These are phyloP conservation scores for Heliconius melpomene DNA, from an alignment of 1,140 invertebrate genomes.

Conservation along the genomic window DNA sequence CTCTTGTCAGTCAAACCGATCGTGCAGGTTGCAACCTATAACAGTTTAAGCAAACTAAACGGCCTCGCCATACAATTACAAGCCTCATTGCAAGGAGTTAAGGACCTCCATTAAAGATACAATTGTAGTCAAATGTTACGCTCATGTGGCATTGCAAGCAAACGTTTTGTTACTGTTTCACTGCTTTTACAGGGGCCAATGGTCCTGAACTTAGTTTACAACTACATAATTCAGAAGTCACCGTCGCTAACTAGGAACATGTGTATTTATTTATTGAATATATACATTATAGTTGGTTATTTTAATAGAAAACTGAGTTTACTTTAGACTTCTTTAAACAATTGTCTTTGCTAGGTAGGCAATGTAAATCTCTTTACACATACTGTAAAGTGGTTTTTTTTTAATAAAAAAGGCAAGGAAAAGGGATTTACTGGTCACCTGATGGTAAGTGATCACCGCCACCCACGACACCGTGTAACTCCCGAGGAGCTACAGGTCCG, in stretches of 20 bases:
- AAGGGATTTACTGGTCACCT: too few species aligned
- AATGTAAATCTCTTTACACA: too few species aligned
- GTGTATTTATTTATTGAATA: slow-evolving; percentile 7
- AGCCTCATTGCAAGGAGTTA: neutral
- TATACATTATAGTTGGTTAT: neutral
- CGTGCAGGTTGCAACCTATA: slow-evolving; percentile 15
- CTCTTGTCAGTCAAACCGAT: slow-evolving; percentile 3
- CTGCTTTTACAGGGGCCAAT: slow-evolving; percentile 36
- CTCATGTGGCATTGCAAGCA: slow-evolving; percentile 37
- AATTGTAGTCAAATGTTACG: slow-evolving; percentile 28
- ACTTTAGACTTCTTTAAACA: too few species aligned
- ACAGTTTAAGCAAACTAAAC: slow-evolving; percentile 21
- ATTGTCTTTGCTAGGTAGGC: too few species aligned
- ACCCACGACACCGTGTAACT: rapidly evolving
- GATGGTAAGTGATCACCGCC: too few species aligned
- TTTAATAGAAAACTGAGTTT: too few species aligned
- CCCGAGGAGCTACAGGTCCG: too few species aligned
- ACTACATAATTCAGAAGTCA: slow-evolving; percentile 4
- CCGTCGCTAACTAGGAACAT: neutral
- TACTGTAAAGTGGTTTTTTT: too few species aligned
- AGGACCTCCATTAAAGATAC: neutral
- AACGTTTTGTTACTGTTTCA: slow-evolving; percentile 35
- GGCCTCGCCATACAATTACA: neutral
- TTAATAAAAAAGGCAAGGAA: too few species aligned
- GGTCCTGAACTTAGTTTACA: slow-evolving; percentile 28